Evolutionary conservation across 2,113 vertebrate genomes (phyloP).

Genomic region (Muntiacus reevesi): DNA sequence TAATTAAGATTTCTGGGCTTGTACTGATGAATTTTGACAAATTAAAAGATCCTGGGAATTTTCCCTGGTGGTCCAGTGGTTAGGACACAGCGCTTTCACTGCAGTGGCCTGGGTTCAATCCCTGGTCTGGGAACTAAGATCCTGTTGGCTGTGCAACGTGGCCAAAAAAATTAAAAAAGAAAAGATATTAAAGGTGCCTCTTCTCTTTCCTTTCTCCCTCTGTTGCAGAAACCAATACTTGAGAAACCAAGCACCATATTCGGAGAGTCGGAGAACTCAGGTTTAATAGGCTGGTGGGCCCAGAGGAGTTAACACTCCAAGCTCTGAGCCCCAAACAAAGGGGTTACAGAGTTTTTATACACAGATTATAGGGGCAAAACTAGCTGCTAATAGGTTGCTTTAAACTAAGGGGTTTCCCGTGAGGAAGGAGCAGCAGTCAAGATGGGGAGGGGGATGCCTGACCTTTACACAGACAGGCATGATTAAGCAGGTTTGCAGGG

Average conservation of each 20-base stretch:
- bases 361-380: not conserved
- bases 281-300: not conserved
- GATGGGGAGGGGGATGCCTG: not conserved
- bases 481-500: not conserved
- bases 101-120: not conserved
- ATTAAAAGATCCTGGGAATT: not conserved
- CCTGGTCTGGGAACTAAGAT: not conserved
- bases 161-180: not conserved
- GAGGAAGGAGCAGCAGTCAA: not conserved
- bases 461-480: not conserved
- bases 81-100: not conserved
- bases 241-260: not conserved
- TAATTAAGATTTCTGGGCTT: not conserved
- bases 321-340: not conserved
- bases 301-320: not conserved
- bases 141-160: fast-evolving
- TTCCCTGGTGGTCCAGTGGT: not conserved
- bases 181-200: not conserved
- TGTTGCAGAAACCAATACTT: not conserved
- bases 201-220: not conserved
- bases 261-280: not conserved
- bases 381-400: not conserved
- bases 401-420: fast-evolving
- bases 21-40: not conserved
- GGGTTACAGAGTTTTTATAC: not conserved